Base-by-base conservation (phyloP, 2,113 vertebrate species). In the Setophaga petechia region DNA sequence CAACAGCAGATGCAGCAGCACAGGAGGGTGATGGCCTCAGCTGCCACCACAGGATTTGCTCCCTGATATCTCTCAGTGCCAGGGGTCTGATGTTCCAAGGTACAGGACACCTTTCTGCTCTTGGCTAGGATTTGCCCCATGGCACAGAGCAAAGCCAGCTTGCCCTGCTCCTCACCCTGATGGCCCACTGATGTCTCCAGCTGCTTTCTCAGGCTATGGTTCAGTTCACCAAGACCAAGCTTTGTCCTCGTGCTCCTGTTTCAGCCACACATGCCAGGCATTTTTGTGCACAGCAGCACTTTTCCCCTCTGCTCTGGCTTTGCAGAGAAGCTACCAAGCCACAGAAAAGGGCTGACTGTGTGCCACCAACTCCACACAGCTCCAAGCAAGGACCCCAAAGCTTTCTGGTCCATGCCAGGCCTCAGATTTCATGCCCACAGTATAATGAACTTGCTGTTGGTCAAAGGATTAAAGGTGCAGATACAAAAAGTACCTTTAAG, bases 221-320 rank as follows among this genome's bases (percentile, higher is more conserved):
- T 46, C 15, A 13, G n/a, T 37, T 65, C 69, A 69, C 15, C 31
- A n/a, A 33, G 12, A 52, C 51, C 37, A 84, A 52, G 51, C 15
- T 52, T 12, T 61, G 63, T 15, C 33, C 49, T 61, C 0, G 0
- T 44, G 18, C 46, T 87, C 81, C 63, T 28, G 22, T 22, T 90
- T 65, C 55, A 86, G 67, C 46, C 46, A 52, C 25, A 39, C 0
- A 0, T 31, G 44, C 21, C 5, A 2, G 11, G 44, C 33, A 65
- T 46, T 41, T 55, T 27, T 43, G 54, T 22, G 18, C n/a, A 47
- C 21, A 65, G 59, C 30, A 77, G 17, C 44, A 23, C 9, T 2
- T 22, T 27, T 86, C 24, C 39, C 39, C 51, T 77, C 47, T 1
- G 7, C 63, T 80, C 44, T 44, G 12, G 58, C 49, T 69, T n/a